Evolutionary conservation across 2,797 vertebrate genomes (phyloP).

Genomic region (Orestias chungarensis): DNA sequence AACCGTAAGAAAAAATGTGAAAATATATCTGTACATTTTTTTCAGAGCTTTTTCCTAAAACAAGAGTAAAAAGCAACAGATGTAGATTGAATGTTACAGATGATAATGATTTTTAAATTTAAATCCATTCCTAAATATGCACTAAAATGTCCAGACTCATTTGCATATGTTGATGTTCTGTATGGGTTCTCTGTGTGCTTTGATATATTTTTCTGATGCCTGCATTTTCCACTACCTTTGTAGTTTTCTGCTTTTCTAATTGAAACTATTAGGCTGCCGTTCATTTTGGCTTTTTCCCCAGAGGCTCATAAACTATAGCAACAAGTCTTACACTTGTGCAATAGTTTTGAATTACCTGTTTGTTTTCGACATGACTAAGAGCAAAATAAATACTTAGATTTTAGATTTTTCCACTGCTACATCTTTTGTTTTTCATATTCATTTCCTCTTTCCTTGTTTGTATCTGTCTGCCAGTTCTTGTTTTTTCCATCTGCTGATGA

Average conservation of each 20-base stretch:
- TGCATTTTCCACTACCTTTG: neutral
- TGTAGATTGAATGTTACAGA: neutral
- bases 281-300: neutral
- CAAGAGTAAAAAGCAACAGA: neutral
- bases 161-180: neutral
- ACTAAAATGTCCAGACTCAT: too few species aligned
- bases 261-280: neutral
- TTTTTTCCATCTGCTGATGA: slow-evolving; percentile 36
- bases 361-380: neutral
- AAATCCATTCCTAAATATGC: too few species aligned
- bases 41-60: neutral
- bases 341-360: neutral
- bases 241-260: neutral
- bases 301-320: neutral
- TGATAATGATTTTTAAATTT: neutral
- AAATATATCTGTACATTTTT: neutral
- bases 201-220: neutral
- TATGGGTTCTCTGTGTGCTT: neutral
- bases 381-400: neutral
- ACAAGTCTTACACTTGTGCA: neutral
- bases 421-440: slow-evolving; percentile 9
- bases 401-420: neutral
- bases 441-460: slow-evolving; percentile 13
- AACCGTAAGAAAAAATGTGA: neutral
- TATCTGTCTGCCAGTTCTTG: slow-evolving; percentile 36